Evolutionary conservation across 2,888 invertebrate genomes (phyloP), one percentile per base, ranked within the genome.

Genomic region (Spicauda simplicius): DNA sequence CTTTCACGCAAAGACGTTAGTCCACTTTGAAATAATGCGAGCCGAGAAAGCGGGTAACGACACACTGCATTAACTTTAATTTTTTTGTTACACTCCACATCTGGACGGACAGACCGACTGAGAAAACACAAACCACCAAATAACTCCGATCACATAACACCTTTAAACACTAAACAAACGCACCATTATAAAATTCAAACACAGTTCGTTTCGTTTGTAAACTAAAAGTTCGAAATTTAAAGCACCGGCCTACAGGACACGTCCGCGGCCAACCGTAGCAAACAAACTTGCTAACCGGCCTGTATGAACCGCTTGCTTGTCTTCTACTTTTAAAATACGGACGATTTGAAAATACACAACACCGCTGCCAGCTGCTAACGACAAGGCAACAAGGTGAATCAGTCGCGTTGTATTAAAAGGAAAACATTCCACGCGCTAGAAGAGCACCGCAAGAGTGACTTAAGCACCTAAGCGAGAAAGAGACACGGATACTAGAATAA

Each of bases 211-310:
- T 83, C 80, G 80, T 81, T 84, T 78, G 77, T 77, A 76, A 74
- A 75, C 74, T 80, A 83, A 82, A 25, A 86, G 82, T 88, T 86
- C 84, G 85, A 83, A 86, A 82, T 80, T 82, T 81, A 79, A 74
- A 77, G 78, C 78, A 77, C 80, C 84, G 81, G 79, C 80, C 78
- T 74, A 80, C 81, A 80, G 81, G 76, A 86, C 89, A 86, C 89
- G 80, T 81, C 81, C 87, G 83, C 79, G 79, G 80, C 81, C 82
- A 82, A 83, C 80, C 83, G 86, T 82, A 77, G 81, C 84, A 85
- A 85, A 87, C 88, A 85, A 90, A 89, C 89, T 87, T 84, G 86
- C 76, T 76, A 72, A 74, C 71, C 79, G 75, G 76, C 78, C 80
- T 72, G 72, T 72, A 71, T 74, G 76, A 78, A 73, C 77, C 41